phyloP scores from a whole-genome alignment of 2,113 vertebrate genomes.

The Lonchura striata region DNA sequence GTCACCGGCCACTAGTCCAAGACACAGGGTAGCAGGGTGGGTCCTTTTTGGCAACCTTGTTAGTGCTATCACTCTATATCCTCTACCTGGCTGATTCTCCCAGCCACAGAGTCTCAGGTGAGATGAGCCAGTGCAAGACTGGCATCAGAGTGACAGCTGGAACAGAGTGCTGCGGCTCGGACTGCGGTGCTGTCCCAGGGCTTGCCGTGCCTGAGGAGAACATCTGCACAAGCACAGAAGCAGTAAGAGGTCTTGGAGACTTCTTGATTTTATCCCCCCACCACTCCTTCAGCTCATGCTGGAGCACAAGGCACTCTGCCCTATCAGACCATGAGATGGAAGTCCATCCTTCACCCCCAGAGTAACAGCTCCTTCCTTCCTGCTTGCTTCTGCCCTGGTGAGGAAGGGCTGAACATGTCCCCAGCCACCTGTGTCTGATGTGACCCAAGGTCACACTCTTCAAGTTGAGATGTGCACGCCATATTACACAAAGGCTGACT shows the following conservation, averaged over 20 bases:
- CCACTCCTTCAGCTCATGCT: background rate
- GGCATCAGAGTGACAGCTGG: slow-evolving; percentile 6
- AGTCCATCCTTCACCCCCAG: background rate
- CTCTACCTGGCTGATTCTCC: slow-evolving; percentile 59
- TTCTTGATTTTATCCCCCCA: background rate
- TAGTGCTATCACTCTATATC: slow-evolving; percentile 17
- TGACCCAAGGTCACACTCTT: background rate
- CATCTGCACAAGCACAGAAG: slow-evolving; percentile 52
- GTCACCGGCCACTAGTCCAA: slow-evolving; percentile 36
- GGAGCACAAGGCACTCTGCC: background rate
- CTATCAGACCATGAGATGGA: background rate
- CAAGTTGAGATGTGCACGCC: background rate
- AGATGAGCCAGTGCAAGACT: slow-evolving; percentile 34
- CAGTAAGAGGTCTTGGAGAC: slow-evolving; percentile 17
- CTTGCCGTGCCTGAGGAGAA: slow-evolving; percentile 1
- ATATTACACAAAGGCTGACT: background rate
- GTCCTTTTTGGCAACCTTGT: slow-evolving; percentile 28
- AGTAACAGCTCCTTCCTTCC: background rate
- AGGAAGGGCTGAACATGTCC: background rate
- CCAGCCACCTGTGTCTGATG: rapidly evolving
- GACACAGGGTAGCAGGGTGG: slow-evolving; percentile 5
- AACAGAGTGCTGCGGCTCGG: background rate
- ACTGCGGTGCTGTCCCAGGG: background rate
- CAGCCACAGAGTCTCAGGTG: slow-evolving; percentile 35
- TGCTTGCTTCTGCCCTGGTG: background rate